Base-by-base conservation (phyloP, 2,113 vertebrate species). In the Pseudopodoces humilis region DNA sequence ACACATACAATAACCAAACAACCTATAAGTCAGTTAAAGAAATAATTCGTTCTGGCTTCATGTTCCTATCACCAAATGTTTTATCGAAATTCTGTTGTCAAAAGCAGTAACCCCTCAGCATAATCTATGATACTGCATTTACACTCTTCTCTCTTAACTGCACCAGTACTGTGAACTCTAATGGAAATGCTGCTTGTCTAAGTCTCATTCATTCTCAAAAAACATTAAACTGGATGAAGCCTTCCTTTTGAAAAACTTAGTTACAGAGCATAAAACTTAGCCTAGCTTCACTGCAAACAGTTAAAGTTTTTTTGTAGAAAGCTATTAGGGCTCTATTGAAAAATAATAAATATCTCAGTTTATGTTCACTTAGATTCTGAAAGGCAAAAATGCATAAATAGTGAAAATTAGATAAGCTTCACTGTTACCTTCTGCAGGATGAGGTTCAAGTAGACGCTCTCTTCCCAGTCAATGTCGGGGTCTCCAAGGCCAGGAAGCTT, bases 391-490 rank as follows among this genome's bases (percentile, higher is more conserved):
- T 35, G 21, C 43, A 55, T 4, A 71, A 80, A 31, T 0, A 60
- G 33, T 28, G 39, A 63, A 65, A 90, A 43, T 46, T 11, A 62
- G 31, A 10, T 10, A 46, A 83, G 20, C 23, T 59, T 30, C 53
- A 31, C 60, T 46, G 50, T 74, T 35, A 99, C 99, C 98, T 99
- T 99, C 97, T 99, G 99, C 39, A 99, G 97, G 94, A 99, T 98
- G 63, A 99, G 99, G 81, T 99, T 99, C 96, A 99, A 95, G 98
- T 99, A 99, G 84, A 99, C 99, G 1, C 99, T 99, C 97, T 99
- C 99, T 95, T 99, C 99, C 99, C 99, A 99, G 97, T 99, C 99
- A 13, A 99, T 99, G 94, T 99, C 99, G 0, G 99, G 99, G 89
- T 99, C 99, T 2, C 99, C 99, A 12, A 99, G 98, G 55, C 99